Evolutionary conservation across 2,888 invertebrate genomes (phyloP).

Genomic region (Patella caerulea): DNA sequence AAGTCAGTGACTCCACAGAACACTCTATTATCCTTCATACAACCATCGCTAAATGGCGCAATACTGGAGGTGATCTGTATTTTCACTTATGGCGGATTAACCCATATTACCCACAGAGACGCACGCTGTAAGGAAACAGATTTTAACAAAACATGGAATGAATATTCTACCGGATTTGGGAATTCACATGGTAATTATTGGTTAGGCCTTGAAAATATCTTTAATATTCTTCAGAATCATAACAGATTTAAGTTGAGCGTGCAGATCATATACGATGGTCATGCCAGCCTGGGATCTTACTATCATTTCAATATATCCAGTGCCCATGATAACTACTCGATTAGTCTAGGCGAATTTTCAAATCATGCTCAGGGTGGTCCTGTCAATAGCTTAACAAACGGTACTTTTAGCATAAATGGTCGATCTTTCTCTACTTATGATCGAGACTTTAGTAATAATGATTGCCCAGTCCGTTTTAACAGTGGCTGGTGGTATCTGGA

Average conservation of each 20-base stretch:
- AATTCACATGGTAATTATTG: background rate
- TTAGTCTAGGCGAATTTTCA: too few relatives aligned
- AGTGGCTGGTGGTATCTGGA: constrained; percentile 2
- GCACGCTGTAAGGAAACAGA: background rate
- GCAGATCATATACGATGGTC: too few relatives aligned
- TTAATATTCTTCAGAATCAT: background rate
- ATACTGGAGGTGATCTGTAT: background rate
- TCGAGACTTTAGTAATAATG: background rate
- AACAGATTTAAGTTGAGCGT: too few relatives aligned
- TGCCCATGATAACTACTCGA: too few relatives aligned
- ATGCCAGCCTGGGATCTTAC: too few relatives aligned
- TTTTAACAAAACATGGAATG: background rate
- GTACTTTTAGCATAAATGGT: background rate
- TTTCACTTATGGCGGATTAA: background rate
- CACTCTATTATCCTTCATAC: background rate
- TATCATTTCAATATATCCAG: too few relatives aligned
- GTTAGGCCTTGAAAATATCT: background rate
- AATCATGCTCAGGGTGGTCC: too few relatives aligned
- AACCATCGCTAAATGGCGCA: background rate
- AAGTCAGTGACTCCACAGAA: background rate
- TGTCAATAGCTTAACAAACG: background rate
- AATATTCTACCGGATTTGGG: background rate
- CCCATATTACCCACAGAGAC: background rate
- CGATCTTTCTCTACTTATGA: background rate
- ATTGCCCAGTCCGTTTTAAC: background rate